phyloP scores from a whole-genome alignment of 92 coral and sea anemone genomes.

The Paramuricea clavata region DNA sequence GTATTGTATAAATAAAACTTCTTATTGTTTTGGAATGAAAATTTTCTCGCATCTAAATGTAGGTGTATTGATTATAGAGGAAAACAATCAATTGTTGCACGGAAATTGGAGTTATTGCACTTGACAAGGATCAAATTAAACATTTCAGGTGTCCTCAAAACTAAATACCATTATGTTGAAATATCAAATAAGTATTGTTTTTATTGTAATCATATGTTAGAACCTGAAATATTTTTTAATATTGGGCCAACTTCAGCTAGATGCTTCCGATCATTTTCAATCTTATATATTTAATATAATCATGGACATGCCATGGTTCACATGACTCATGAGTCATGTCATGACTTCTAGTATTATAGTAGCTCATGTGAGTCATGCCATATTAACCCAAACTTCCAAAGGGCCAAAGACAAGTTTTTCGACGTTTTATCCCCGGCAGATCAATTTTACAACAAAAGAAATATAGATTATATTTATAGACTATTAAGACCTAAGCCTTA shows the following conservation, averaged over 20 bases:
- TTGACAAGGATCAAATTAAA: slow-evolving; percentile 4
- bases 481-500: too few species aligned
- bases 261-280: not conserved
- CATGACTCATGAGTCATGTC: too few species aligned
- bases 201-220: not conserved
- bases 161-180: not conserved
- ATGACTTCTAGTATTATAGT: too few species aligned
- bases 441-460: too few species aligned
- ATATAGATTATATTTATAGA: too few species aligned
- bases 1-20: not conserved
- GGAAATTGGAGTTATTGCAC: slow-evolving; percentile 41
- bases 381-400: too few species aligned
- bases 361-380: too few species aligned
- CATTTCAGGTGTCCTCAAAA: not conserved
- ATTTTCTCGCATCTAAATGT: slow-evolving; percentile 7
- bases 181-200: not conserved
- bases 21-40: not conserved
- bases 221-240: not conserved
- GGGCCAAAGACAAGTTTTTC: too few species aligned
- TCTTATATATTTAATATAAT: too few species aligned
- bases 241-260: not conserved
- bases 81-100: slow-evolving; percentile 2
- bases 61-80: not conserved
- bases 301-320: too few species aligned
- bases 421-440: too few species aligned